These are phyloP conservation scores for Conistra vaccinii DNA, from an alignment of 2,888 invertebrate species.

Conservation along the genomic window DNA sequence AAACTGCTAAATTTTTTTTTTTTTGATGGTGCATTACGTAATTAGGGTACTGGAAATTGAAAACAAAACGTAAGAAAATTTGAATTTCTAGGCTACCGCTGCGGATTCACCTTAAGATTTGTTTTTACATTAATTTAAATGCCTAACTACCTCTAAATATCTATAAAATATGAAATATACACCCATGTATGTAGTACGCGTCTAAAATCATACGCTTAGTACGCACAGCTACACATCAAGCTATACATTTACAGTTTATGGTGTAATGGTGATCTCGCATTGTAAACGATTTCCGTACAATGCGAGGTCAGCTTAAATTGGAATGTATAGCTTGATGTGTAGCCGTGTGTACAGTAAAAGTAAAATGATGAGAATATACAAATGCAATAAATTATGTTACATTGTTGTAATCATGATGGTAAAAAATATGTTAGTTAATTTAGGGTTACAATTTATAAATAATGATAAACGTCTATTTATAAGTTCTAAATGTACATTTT, in stretches of 20 bases:
- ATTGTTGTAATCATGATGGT: conserved; percentile 10
- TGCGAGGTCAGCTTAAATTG: no score
- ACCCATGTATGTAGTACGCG: conserved; percentile 37
- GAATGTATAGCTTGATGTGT: no score
- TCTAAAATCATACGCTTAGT: conserved; percentile 7
- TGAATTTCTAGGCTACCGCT: no score
- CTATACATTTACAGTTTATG: no score
- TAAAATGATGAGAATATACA: conserved; percentile 42
- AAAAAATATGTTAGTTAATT: conserved; percentile 8
- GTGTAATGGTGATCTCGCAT: no score
- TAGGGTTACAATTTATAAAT: conserved; percentile 25
- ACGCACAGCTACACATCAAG: no score
- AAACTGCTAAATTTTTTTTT: no score
- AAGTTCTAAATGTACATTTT: not conserved
- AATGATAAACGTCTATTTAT: not conserved
- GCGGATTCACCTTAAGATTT: not conserved
- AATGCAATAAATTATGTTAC: conserved; percentile 44
- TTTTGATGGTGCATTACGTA: no score
- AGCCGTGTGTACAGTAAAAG: no score
- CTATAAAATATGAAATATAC: conserved; percentile 41
- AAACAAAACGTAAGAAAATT: no score
- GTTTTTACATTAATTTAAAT: conserved; percentile 42
- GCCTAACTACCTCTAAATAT: conserved; percentile 29
- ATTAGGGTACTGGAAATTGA: no score
- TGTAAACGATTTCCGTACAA: no score